Base-by-base conservation (phyloP, 2,888 invertebrate genomes). In the Ischnura elegans region DNA sequence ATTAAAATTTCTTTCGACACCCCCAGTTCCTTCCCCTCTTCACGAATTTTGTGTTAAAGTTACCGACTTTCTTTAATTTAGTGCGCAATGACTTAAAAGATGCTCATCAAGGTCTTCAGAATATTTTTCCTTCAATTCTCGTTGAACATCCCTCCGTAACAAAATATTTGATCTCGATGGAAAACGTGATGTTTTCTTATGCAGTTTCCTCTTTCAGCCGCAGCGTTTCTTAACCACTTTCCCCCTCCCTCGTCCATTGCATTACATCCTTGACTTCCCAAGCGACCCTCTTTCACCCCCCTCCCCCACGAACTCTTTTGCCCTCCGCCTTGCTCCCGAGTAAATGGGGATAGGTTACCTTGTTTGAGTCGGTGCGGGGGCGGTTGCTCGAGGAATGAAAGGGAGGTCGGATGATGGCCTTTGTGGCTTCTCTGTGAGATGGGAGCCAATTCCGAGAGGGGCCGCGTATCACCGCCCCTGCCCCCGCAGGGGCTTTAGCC, bases 271-370 rank as follows among this genome's bases (percentile, higher is more conserved):
- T 36, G 10, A 10, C 13, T n/a, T 16, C 76, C 76, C 29, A 61
- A 61, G 76, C 36, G 36, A 36, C 76, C 66, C 61, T 21, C 25
- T n/a, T 5, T 61, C 61, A 25, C 25, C 6, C 8, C n/a, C 66
- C 76, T 36, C 76, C 13, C 36, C 19, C 61, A 36, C 8, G 76
- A 36, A 13, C 61, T 61, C 61, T 19, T 25, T n/a, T n/a, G 8
- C n/a, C 61, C n/a, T 61, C 61, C 61, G n/a, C n/a, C n/a, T 61
- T n/a, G 8, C 42, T 21, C 19, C 45, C 45, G 45, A 61, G 90
- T 61, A 90, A 76, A 90, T 90, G 90, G 87, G 61, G 43, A 90
- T 8, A 36, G 76, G 61, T 43, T 46, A 43, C 90, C 90, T 90
- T 90, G 61, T 61, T 90, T 61, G 90, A 90, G 46, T 45, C 86